Percentiles rank a stretch among this genome's conserved stretches.
Conservation (phyloP, 2,888 invertebrate species). For the Drosophila sordidapex region DNA sequence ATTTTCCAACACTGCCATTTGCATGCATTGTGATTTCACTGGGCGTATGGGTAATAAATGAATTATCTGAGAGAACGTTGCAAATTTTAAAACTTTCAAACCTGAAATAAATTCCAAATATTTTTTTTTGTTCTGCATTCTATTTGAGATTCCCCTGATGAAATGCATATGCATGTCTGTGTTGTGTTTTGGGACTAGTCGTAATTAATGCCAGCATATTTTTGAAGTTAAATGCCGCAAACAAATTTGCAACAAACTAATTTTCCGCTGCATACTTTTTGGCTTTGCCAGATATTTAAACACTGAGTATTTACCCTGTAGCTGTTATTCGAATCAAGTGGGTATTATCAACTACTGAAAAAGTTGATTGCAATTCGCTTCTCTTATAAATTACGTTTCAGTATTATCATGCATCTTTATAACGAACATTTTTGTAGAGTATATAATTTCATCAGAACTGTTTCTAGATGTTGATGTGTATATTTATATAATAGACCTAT, state of each 20-base stretch:
- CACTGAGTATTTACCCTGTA: background rate
- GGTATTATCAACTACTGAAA: background rate
- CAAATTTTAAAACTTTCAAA: constrained; percentile 10
- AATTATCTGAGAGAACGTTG: constrained; percentile 1
- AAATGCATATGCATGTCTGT: background rate
- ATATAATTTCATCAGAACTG: background rate
- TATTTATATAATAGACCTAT: background rate
- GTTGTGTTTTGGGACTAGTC: background rate
- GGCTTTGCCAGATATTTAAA: constrained; percentile 21
- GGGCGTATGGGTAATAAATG: constrained; percentile 26
- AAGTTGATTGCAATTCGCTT: background rate
- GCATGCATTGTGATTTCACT: constrained; percentile 14
- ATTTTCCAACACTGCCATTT: constrained; percentile 22
- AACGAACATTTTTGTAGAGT: background rate
- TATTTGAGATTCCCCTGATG: constrained; percentile 22
- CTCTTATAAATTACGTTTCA: background rate
- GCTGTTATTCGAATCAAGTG: background rate
- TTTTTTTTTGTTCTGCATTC: constrained; percentile 17
- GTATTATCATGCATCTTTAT: background rate
- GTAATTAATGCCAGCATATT: constrained; percentile 46
- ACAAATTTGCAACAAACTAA: constrained; percentile 30
- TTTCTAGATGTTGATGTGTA: background rate
- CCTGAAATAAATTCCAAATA: constrained; percentile 15
- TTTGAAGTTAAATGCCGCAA: constrained; percentile 41
- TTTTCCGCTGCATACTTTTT: constrained; percentile 47